Evolutionary conservation across 2,888 invertebrate species (phyloP).

Genomic region (Cheilosia soror): DNA sequence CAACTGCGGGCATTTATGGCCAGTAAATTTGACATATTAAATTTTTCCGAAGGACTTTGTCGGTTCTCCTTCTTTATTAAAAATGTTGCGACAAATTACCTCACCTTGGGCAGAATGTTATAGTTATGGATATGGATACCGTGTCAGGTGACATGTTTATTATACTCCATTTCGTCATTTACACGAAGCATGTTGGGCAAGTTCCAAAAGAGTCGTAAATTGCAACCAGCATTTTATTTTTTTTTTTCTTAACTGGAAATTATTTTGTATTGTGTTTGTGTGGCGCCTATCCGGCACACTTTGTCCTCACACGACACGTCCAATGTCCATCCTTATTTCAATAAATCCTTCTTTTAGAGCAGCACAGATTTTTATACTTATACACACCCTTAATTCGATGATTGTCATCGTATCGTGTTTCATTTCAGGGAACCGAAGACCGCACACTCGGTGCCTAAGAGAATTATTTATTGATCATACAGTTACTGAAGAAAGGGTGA

Average conservation of each 20-base stretch:
- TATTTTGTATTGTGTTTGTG: background rate
- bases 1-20: constrained; percentile 39
- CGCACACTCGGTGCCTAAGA: constrained; percentile 17
- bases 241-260: background rate
- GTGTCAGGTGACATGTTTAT: constrained; percentile 48
- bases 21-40: constrained; percentile 37
- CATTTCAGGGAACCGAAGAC: constrained; percentile 39
- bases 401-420: constrained; percentile 62
- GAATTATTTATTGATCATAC: constrained; percentile 42
- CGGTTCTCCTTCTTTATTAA: constrained; percentile 25
- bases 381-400: constrained; percentile 1
- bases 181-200: constrained; percentile 7
- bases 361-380: background rate
- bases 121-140: constrained; percentile 10
- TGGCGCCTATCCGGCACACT: constrained; percentile 11
- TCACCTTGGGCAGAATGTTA: constrained; percentile 9
- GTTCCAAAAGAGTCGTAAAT: constrained; percentile 25
- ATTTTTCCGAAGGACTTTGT: constrained; percentile 14
- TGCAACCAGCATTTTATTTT: background rate
- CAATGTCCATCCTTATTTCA: constrained; percentile 17
- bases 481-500: constrained; percentile 31
- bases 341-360: constrained; percentile 10
- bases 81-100: constrained; percentile 34
- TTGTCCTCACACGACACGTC: background rate
- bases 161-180: constrained; percentile 21